These are phyloP conservation scores for Aplochiton taeniatus DNA, from an alignment of 2,797 vertebrate genomes.

Conservation along the genomic window DNA sequence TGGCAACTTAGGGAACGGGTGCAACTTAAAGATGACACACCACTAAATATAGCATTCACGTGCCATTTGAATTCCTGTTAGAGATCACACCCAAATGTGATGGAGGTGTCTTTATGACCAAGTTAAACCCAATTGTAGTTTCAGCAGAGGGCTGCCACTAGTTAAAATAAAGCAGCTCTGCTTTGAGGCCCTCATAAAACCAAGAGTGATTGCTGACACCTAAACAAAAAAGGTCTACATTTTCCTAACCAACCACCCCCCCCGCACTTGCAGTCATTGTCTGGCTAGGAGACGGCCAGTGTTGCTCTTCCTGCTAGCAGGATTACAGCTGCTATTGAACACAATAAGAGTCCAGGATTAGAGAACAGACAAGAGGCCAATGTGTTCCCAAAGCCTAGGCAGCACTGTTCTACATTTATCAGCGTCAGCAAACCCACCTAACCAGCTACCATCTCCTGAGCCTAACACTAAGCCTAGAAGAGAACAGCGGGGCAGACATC, in stretches of 20 bases:
- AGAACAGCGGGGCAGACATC: neutral
- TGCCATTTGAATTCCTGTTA: slow-evolving; percentile 54
- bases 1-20: slow-evolving; percentile 7
- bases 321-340: slow-evolving; percentile 74
- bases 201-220: slow-evolving; percentile 71
- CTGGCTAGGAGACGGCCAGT: slow-evolving; percentile 53
- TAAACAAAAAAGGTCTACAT: slow-evolving; percentile 56
- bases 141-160: slow-evolving; percentile 49
- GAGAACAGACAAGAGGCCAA: slow-evolving; percentile 61
- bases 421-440: slow-evolving; percentile 64
- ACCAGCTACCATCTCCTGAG: slow-evolving; percentile 27
- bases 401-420: slow-evolving; percentile 35
- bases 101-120: slow-evolving; percentile 26
- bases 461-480: slow-evolving; percentile 23
- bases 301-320: slow-evolving; percentile 68
- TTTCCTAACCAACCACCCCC: slow-evolving; percentile 50
- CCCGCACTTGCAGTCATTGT: slow-evolving; percentile 50
- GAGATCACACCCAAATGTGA: slow-evolving; percentile 24
- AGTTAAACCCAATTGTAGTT: slow-evolving; percentile 43
- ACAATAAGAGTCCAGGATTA: slow-evolving; percentile 68
- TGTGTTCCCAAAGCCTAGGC: slow-evolving; percentile 52
- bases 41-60: slow-evolving; percentile 49
- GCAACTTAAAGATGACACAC: slow-evolving; percentile 25
- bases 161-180: slow-evolving; percentile 42
- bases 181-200: slow-evolving; percentile 42